Conservation (phyloP, 2,113 vertebrate species). For the Apistogramma diplotaenia region DNA sequence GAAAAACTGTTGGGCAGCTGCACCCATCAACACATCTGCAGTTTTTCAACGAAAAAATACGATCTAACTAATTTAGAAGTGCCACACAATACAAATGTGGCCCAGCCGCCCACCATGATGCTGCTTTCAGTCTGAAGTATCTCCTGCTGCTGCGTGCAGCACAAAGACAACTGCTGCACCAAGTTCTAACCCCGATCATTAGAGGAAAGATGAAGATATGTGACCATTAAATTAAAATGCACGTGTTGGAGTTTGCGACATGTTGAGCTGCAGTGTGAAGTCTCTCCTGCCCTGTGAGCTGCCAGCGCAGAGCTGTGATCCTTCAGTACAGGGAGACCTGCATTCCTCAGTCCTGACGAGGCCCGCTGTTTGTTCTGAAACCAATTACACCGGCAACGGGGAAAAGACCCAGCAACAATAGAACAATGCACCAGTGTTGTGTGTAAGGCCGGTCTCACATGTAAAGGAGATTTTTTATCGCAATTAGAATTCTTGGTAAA, state of each 20-base stretch:
- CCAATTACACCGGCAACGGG: not conserved
- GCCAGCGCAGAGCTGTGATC: not conserved
- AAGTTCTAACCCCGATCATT: not conserved
- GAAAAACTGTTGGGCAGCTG: rapidly evolving
- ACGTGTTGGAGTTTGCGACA: not conserved
- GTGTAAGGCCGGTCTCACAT: not conserved
- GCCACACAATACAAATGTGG: not conserved
- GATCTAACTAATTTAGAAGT: not conserved
- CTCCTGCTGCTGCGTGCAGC: not conserved
- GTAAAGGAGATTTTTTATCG: not conserved
- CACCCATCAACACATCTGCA: too few species aligned
- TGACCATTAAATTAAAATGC: not conserved
- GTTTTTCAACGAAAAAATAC: not conserved
- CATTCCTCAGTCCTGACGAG: conserved; percentile 13
- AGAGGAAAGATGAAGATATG: not conserved
- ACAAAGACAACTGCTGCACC: not conserved
- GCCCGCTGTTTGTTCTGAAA: not conserved
- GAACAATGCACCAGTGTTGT: not conserved
- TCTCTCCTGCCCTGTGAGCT: not conserved
- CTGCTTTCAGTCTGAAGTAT: not conserved
- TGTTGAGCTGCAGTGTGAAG: not conserved
- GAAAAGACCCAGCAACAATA: not conserved
- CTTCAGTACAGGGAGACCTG: conserved; percentile 2
- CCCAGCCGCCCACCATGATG: not conserved
- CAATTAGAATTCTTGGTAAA: not conserved